Evolutionary conservation across 2,797 vertebrate species (phyloP).

Genomic region (Anas flavirostris): DNA sequence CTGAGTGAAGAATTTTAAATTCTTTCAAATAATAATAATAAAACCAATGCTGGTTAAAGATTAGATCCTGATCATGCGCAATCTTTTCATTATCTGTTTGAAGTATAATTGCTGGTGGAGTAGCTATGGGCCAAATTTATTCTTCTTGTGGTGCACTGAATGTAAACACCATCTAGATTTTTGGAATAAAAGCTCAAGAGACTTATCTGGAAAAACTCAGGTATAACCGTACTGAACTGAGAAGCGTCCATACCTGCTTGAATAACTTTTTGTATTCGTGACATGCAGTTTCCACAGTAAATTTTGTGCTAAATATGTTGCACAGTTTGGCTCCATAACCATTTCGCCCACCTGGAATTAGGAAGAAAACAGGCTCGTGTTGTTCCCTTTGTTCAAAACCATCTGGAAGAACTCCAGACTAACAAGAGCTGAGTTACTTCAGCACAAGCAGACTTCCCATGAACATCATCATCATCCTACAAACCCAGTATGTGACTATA

Average conservation of each 20-base stretch:
- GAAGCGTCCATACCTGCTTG: slow-evolving; percentile 85
- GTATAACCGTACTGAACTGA: background rate
- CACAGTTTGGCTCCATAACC: slow-evolving; percentile 98
- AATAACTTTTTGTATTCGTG: slow-evolving; percentile 90
- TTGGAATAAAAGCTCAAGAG: background rate
- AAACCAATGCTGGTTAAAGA: background rate
- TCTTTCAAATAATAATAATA: background rate
- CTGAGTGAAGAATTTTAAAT: background rate
- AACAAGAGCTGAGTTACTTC: background rate
- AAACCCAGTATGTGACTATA: background rate
- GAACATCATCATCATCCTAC: background rate
- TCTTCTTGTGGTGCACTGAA: background rate
- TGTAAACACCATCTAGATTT: background rate
- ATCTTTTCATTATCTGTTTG: background rate
- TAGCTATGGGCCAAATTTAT: background rate
- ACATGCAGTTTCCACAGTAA: slow-evolving; percentile 96
- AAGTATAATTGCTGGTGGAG: background rate
- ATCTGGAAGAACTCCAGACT: background rate
- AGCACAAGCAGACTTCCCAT: background rate
- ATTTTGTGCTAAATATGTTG: slow-evolving; percentile 98
- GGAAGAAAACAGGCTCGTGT: background rate
- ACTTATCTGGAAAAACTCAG: background rate
- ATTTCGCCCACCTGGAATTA: slow-evolving; percentile 91
- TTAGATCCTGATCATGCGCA: background rate
- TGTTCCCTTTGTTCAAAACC: background rate